These are phyloP conservation scores for Escarpia spicata DNA, from an alignment of 2,888 invertebrate genomes.

Conservation along the genomic window DNA sequence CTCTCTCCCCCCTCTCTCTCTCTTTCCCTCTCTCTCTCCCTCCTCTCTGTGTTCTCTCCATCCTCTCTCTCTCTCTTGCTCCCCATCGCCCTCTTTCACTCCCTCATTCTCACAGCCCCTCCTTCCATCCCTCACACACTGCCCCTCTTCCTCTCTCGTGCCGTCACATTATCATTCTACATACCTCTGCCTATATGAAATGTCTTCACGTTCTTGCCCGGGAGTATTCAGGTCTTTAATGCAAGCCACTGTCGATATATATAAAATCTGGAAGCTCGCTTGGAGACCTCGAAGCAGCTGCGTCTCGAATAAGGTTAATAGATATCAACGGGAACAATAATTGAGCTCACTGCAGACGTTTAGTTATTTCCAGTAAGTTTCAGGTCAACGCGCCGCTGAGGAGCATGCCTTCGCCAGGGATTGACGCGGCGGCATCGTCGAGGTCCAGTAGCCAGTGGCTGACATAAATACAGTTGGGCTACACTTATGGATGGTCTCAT, in stretches of 20 bases:
- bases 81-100: conserved; percentile 24
- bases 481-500: too few relatives aligned
- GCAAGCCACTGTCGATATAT: background rate
- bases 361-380: background rate
- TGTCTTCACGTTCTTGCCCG: background rate
- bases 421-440: background rate
- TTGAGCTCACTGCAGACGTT: background rate
- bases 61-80: conserved; percentile 18
- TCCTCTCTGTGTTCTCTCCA: background rate
- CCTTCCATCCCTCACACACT: background rate
- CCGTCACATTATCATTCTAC: background rate
- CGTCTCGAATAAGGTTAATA: background rate
- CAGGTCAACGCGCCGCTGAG: background rate
- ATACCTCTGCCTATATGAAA: background rate
- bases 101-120: background rate
- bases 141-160: background rate
- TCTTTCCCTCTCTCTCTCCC: background rate
- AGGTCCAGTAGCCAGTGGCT: background rate
- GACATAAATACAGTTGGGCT: too few relatives aligned
- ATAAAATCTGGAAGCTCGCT: background rate
- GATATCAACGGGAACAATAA: background rate
- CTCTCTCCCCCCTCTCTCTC: background rate
- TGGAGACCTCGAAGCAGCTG: background rate
- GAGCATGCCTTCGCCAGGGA: background rate
- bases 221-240: background rate